Base-by-base conservation (phyloP, 2,797 vertebrate genomes). In the Pempheris klunzingeri region DNA sequence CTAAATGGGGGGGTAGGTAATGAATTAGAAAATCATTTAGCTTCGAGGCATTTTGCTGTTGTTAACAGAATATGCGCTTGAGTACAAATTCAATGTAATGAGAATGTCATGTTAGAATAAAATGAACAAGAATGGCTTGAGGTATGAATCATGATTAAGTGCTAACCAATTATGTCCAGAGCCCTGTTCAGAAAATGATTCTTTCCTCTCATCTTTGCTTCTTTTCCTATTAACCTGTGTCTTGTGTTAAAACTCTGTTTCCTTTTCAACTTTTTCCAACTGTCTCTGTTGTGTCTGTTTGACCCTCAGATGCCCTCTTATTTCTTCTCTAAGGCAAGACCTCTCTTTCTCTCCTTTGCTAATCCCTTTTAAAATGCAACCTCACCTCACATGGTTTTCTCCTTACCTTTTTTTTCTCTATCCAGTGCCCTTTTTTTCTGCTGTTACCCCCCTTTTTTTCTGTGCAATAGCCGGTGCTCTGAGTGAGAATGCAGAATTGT, bases 321-420 rank as follows among this genome's bases (percentile, higher is more conserved):
- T 93, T 96, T 94, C 92, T 96, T 94, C 94, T 94, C 91, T 82
- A 95, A 95, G 95, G 93, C 94, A 96, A 94, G 92, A 94, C 69
- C 90, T 92, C 88, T 81, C 94, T 95, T 90, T 92, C 93, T 90
- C 88, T 92, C 89, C 87, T 90, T 92, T 91, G 81, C 90, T 91
- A 84, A 82, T 87, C 90, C 87, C 86, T 88, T 87, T 89, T 81
- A 74, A 92, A 91, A 89, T 89, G 78, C 87, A 88, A 84, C 80
- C 81, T 87, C 86, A 83, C 87, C 76, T 88, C 84, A 88, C 90
- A 86, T 86, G 84, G 77, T 85, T 91, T 77, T 77, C 80, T 81
- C 74, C 57, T 74, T 77, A 57, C 69, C 83, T 43, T 69, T 70
- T 76, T 62, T 67, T 50, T 15, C 76, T 73, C 75, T 76, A 28